phyloP scores from a whole-genome alignment of 2,113 vertebrate species.

The Donacobius atricapilla region DNA sequence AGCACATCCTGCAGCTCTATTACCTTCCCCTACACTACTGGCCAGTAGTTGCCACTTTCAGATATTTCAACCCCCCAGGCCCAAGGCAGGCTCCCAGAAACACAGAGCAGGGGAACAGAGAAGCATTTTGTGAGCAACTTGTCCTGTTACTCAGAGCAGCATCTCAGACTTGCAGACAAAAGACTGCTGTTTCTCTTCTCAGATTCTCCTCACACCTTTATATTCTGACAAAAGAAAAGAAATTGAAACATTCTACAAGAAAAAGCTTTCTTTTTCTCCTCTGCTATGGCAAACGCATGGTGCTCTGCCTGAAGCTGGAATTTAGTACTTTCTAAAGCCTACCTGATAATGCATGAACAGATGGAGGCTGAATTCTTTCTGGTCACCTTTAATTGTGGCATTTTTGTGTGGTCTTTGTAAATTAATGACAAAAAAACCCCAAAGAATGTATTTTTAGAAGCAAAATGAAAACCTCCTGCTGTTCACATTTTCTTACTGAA shows the following conservation, averaged over 20 bases:
- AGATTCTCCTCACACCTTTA: not conserved
- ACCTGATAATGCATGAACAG: not conserved
- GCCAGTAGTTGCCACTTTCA: not conserved
- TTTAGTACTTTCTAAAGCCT: not conserved
- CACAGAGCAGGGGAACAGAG: not conserved
- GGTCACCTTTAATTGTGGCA: not conserved
- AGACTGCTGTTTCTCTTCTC: not conserved
- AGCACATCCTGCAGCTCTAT: not conserved
- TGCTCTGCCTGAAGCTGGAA: not conserved
- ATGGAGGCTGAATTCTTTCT: not conserved
- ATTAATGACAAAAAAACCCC: not conserved
- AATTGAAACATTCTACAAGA: not conserved
- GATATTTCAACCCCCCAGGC: not conserved
- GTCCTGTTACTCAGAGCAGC: not conserved
- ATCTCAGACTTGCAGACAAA: not conserved
- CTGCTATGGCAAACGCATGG: fast-evolving
- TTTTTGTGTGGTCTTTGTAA: not conserved
- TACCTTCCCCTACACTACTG: not conserved
- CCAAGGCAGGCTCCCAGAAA: not conserved
- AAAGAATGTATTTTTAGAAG: not conserved
- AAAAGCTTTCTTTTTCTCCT: not conserved
- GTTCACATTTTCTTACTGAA: not conserved
- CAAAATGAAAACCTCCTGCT: not conserved
- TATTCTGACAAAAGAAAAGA: not conserved
- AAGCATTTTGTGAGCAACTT: not conserved